A percentile compares a stretch with the other conserved stretches of the same genome.
phyloP scores from a whole-genome alignment of 1,140 invertebrate genomes.

The Vollenhovia emeryi region DNA sequence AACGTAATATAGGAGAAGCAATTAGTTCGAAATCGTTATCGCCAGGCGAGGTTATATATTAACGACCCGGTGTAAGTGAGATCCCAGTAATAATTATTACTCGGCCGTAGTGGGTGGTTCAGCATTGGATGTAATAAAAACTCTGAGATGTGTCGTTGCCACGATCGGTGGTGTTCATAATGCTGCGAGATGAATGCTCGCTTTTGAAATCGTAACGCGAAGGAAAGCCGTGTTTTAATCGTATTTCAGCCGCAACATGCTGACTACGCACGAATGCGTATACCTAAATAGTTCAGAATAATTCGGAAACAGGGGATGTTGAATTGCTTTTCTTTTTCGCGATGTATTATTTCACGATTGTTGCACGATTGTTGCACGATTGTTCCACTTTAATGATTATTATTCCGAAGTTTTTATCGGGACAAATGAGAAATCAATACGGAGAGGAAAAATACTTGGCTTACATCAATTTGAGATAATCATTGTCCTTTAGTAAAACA shows the following conservation, averaged over 20 bases:
- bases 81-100: slow-evolving; percentile 36
- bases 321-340: slow-evolving; percentile 20
- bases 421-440: neutral
- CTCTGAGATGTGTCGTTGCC: neutral
- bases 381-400: slow-evolving; percentile 55
- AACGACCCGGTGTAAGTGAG: slow-evolving; percentile 13
- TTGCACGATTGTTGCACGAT: slow-evolving; percentile 52
- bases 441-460: neutral
- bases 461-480: slow-evolving; percentile 9
- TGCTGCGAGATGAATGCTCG: neutral
- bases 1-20: slow-evolving; percentile 26
- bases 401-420: slow-evolving; percentile 16
- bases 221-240: neutral
- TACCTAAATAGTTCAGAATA: neutral
- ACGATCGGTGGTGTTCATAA: neutral
- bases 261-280: neutral
- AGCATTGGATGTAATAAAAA: slow-evolving; percentile 2
- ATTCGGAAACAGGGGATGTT: neutral
- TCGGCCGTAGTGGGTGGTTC: neutral
- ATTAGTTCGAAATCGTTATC: slow-evolving; percentile 45
- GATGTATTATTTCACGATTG: slow-evolving; percentile 53
- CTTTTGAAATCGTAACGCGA: slow-evolving; percentile 9
- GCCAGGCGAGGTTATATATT: slow-evolving; percentile 17
- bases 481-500: neutral
- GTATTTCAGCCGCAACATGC: neutral